These are phyloP conservation scores for Eptatretus burgeri DNA, from an alignment of 2,113 vertebrate genomes.

Conservation along the genomic window DNA sequence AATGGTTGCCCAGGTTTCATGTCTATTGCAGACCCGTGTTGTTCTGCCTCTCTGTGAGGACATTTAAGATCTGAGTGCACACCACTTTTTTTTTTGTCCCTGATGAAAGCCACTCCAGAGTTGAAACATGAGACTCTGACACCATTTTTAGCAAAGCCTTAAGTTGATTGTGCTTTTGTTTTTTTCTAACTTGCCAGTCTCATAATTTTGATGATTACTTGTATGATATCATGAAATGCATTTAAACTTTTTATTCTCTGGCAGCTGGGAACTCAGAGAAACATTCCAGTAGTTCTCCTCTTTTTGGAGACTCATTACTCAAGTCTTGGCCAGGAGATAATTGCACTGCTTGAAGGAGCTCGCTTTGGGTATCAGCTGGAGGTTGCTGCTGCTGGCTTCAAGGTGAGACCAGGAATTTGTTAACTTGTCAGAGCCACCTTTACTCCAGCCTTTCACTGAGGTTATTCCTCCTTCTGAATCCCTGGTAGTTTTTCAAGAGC, in stretches of 20 bases:
- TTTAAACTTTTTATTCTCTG: not conserved
- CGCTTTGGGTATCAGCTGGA: slow-evolving; percentile 73
- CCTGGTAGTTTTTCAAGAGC: too few species aligned
- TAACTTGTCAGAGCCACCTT: too few species aligned
- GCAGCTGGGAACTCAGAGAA: slow-evolving; percentile 29
- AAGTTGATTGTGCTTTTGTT: not conserved
- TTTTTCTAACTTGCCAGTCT: not conserved
- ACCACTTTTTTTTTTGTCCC: not conserved
- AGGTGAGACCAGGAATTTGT: not conserved
- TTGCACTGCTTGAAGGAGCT: slow-evolving; percentile 79
- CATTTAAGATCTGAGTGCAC: too few species aligned
- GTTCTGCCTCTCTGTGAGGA: too few species aligned
- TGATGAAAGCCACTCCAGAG: not conserved
- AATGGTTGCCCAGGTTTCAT: too few species aligned
- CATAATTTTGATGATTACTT: not conserved
- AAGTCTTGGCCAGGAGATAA: slow-evolving; percentile 79
- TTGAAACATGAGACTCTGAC: not conserved
- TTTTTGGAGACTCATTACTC: slow-evolving; percentile 95
- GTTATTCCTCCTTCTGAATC: too few species aligned
- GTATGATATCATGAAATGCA: not conserved
- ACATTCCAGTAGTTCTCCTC: slow-evolving; percentile 64
- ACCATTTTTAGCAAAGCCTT: not conserved
- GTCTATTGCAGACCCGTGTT: too few species aligned
- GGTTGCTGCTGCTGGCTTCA: slow-evolving; percentile 39
- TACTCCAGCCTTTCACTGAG: too few species aligned